A percentile compares a stretch with the other conserved stretches of the same genome.
Conservation (phyloP, 2,888 invertebrate species). For the Cremastobaeus sp. region DNA sequence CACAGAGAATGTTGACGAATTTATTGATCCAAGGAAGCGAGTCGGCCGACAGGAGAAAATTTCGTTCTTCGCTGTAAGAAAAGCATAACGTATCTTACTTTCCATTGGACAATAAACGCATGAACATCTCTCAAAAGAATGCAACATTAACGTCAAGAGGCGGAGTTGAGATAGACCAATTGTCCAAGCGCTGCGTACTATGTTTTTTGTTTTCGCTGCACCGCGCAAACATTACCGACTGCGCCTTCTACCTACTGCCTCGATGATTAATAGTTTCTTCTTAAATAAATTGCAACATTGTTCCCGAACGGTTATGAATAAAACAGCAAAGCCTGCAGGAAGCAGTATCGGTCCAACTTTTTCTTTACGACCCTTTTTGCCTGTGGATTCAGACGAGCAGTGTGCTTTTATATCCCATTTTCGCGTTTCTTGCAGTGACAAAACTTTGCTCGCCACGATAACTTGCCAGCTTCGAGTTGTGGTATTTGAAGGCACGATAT, state of each 20-base stretch:
- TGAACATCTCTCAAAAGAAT: no score
- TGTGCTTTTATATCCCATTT: slow-evolving; percentile 32
- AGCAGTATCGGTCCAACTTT: slow-evolving; percentile 32
- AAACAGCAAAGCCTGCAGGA: slow-evolving; percentile 27
- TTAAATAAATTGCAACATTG: slow-evolving; percentile 48
- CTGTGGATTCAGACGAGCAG: slow-evolving; percentile 17
- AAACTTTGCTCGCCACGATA: slow-evolving; percentile 27
- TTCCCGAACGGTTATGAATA: slow-evolving; percentile 29
- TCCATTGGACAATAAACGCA: no score
- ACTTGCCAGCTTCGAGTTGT: no score
- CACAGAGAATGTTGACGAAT: no score
- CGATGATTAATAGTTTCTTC: slow-evolving; percentile 38
- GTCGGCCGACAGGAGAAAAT: no score
- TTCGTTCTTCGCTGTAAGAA: no score
- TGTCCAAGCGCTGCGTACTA: no score
- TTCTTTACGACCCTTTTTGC: slow-evolving; percentile 38
- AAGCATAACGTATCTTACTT: no score
- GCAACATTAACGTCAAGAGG: background rate
- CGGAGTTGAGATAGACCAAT: no score
- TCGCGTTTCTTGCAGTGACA: slow-evolving; percentile 20
- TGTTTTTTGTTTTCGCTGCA: no score
- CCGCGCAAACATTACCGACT: slow-evolving; percentile 26
- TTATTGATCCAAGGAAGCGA: no score
- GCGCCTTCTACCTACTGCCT: slow-evolving; percentile 28
- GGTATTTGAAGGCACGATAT: no score